These are phyloP conservation scores for Procambarus virginalis DNA, from an alignment of 1,140 invertebrate species.

Conservation along the genomic window DNA sequence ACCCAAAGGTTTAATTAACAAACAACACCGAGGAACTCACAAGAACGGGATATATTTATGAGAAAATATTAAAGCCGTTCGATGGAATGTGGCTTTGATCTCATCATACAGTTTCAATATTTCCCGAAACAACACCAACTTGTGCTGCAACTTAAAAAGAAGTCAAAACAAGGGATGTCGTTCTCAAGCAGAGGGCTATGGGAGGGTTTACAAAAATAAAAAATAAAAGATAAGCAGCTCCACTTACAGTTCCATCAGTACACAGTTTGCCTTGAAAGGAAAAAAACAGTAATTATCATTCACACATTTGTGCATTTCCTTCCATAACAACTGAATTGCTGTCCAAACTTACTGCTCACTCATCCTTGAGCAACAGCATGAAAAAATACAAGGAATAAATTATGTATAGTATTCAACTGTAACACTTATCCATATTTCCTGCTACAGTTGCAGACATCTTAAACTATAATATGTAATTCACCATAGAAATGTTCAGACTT, in stretches of 20 bases:
- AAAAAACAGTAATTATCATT: not conserved
- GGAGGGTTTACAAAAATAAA: not conserved
- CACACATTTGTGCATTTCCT: not conserved
- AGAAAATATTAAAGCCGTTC: too few relatives aligned
- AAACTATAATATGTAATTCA: too few relatives aligned
- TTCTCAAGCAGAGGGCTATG: not conserved
- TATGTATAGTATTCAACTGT: not conserved
- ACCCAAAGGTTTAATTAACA: not conserved
- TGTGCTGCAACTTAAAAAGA: conserved; percentile 4
- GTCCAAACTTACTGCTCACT: not conserved
- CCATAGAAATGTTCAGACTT: too few relatives aligned
- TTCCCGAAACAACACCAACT: not conserved
- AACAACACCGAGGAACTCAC: not conserved
- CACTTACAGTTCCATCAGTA: conserved; percentile 17
- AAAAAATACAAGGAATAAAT: not conserved
- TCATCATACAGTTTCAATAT: too few relatives aligned
- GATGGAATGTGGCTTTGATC: too few relatives aligned
- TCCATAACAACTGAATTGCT: not conserved
- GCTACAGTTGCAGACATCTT: too few relatives aligned
- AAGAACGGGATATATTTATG: too few relatives aligned
- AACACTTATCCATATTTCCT: too few relatives aligned
- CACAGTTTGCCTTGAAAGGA: conserved; percentile 8
- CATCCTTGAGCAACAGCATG: not conserved
- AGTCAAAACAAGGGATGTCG: not conserved
- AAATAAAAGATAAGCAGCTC: not conserved